Conservation (phyloP, 2,888 invertebrate genomes). For the Tenthredo mesomela region DNA sequence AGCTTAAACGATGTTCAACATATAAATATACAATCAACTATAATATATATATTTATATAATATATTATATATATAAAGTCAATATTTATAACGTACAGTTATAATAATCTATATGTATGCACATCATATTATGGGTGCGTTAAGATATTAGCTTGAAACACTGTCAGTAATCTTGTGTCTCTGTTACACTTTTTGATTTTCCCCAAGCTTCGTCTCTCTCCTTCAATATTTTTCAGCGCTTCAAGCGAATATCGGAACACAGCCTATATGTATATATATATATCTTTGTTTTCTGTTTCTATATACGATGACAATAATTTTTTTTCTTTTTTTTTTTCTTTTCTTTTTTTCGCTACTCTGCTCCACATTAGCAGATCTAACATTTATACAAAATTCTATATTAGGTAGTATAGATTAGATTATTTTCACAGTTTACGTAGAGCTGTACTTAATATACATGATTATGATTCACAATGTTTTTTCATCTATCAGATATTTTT, state of each 20-base stretch:
- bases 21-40: slow-evolving; percentile 74
- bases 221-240: too few species aligned
- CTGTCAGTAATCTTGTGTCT: too few species aligned
- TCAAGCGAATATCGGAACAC: too few species aligned
- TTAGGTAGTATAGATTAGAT: neutral
- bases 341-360: neutral
- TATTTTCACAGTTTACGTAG: slow-evolving; percentile 6
- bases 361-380: slow-evolving; percentile 65
- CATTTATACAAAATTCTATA: slow-evolving; percentile 67
- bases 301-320: slow-evolving; percentile 62
- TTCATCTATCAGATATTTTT: neutral
- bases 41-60: neutral
- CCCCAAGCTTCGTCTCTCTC: too few species aligned
- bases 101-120: slow-evolving; percentile 52
- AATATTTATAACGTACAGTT: slow-evolving; percentile 65
- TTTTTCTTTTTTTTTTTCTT: slow-evolving; percentile 54
- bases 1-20: slow-evolving; percentile 70
- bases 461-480: neutral
- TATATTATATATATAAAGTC: slow-evolving; percentile 34
- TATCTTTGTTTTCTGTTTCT: slow-evolving; percentile 54
- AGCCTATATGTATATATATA: slow-evolving; percentile 16
- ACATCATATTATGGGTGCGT: too few species aligned
- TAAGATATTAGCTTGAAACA: too few species aligned
- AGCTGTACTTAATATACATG: slow-evolving; percentile 16
- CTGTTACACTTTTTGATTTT: too few species aligned